Evolutionary conservation across 2,888 invertebrate species (phyloP), one percentile per base, ranked within the genome.

Genomic region (Melipona beecheii): DNA sequence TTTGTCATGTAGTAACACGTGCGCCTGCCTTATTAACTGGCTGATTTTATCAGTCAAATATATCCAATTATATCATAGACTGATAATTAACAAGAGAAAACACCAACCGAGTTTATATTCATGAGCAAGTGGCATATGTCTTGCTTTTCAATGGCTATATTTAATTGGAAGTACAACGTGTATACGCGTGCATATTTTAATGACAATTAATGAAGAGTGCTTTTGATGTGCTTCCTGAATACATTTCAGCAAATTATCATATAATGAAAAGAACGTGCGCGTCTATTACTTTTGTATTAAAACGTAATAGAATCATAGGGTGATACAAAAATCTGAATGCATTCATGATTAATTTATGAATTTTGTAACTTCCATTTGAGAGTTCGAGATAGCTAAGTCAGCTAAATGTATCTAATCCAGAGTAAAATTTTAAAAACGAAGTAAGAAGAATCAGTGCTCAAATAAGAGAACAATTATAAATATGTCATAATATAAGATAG

Each of bases 41-140:
- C 90, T 89, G 90, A 90, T 80, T 85, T 78, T 81, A 75, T 84
- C 87, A 84, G 88, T 90, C 87, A 78, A 89, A 88, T 90, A 58
- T 58, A 91, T 88, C 89, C 90, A 92, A 89, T 90, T 92, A 92
- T 88, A 90, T 92, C 88, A 92, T 92, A 92, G 93, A 93, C 93
- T 93, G 93, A 93, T 90, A 89, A 90, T 89, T 89, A 87, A 89
- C 85, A 87, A 86, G 81, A 83, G 81, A 56, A 87, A 89, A 89
- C 89, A 89, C 89, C 89, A 87, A 87, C 73, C 87, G 78, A 86
- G 71, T 86, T 87, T 81, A 83, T 86, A 78, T 88, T 73, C 71
- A 80, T 76, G 76, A 83, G 81, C 86, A 75, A 83, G 88, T 86
- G 89, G 87, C 90, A 86, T 89, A 87, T 79, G 83, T 86, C 87